Evolutionary conservation across 2,797 vertebrate species (phyloP), one percentile per base, ranked within the genome.

Genomic region (Falco rusticolus): DNA sequence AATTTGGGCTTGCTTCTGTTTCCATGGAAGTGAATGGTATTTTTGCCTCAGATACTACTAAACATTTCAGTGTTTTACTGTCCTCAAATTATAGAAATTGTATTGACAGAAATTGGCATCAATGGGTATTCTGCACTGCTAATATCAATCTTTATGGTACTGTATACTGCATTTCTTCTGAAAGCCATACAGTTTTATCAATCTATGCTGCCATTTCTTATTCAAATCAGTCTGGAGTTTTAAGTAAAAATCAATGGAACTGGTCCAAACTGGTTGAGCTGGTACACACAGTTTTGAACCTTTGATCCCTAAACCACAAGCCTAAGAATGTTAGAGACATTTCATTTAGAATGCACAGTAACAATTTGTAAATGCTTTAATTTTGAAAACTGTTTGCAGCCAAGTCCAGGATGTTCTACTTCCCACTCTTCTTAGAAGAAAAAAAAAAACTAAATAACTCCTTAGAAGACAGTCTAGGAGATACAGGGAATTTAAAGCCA

Each of bases 21-120:
- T 93, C 91, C 83, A 92, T 85, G 89, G 87, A 80, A 92, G 11
- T 74, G 81, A 78, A 25, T 69, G 76, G 50, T 93, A 84, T 92
- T 93, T 96, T 96, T 92, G 65, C 51, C 34, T 63, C 61, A 61
- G 33, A 43, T 85, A 47, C 33, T 76, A 75, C 33, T n/a, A 68
- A n/a, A 79, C 15, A 59, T 79, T 65, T 93, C 54, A 76, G 6
- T 56, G 63, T n/a, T 78, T 79, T 87, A 16, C 13, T 37, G 1
- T 89, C 64, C 81, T 57, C 45, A 89, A 71, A 86, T 72, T 79
- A 72, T 6, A 81, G 75, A 87, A 91, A 63, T 72, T 43, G 54
- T 69, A 87, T 59, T 84, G 84, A 81, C 50, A 75, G 13, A 81
- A 94, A 91, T 56, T 48, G 31, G 39, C 33, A 87, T 86, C 75